Percentiles rank a stretch among this genome's conserved stretches.
Evolutionary conservation across 1,140 invertebrate genomes (phyloP).

Genomic region (Pissodes strobi): DNA sequence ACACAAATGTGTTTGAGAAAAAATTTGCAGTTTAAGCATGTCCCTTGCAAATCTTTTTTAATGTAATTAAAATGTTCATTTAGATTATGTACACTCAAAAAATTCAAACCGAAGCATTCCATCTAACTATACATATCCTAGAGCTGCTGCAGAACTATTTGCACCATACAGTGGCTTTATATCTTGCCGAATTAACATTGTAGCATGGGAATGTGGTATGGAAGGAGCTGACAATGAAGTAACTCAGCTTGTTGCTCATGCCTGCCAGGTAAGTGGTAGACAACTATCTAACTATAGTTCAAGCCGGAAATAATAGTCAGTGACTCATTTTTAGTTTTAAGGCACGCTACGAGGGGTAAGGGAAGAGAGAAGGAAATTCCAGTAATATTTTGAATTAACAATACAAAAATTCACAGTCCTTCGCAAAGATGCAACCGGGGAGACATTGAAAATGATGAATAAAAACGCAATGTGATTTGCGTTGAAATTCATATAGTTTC

Average conservation of each 20-base stretch:
- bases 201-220: slow-evolving; percentile 50
- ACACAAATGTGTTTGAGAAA: neutral
- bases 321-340: no score
- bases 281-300: no score
- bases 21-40: neutral
- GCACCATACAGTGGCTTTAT: slow-evolving; percentile 50
- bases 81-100: slow-evolving; percentile 44
- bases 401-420: no score
- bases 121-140: slow-evolving; percentile 43
- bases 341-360: no score
- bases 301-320: no score
- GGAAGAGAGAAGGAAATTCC: no score
- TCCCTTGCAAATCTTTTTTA: no score
- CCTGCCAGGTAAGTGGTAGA: slow-evolving; percentile 49
- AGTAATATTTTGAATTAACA: no score
- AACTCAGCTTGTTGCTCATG: slow-evolving; percentile 45
- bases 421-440: no score
- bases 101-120: slow-evolving; percentile 39
- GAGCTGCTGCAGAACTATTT: slow-evolving; percentile 47
- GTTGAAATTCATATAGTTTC: no score
- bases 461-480: no score
- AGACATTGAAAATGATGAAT: no score
- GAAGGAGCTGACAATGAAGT: slow-evolving; percentile 48
- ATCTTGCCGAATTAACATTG: slow-evolving; percentile 43
- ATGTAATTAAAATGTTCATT: slow-evolving; percentile 15